These are phyloP conservation scores for Xiphorhynchus erythropygius DNA, from an alignment of 2,797 vertebrate species.

Conservation along the genomic window DNA sequence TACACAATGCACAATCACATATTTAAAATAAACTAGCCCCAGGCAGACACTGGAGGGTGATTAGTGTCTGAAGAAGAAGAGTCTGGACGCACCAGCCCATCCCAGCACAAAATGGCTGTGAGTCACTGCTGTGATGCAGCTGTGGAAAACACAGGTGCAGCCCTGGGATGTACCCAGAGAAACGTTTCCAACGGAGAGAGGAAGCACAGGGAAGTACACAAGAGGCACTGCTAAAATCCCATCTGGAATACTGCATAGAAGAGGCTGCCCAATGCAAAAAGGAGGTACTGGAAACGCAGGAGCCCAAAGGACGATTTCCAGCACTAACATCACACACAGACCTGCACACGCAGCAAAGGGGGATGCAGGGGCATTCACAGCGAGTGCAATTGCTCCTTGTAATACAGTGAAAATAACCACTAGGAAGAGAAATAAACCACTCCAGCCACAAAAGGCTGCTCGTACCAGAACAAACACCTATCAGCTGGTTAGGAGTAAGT, in stretches of 20 bases:
- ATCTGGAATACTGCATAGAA: background rate
- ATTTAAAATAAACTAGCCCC: background rate
- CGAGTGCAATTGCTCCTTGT: background rate
- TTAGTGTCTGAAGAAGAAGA: background rate
- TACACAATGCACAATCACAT: background rate
- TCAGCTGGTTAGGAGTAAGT: background rate
- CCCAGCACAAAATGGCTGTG: background rate
- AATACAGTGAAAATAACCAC: background rate
- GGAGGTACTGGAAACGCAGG: background rate
- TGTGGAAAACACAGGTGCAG: background rate
- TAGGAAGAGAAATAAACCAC: background rate
- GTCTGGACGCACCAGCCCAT: background rate
- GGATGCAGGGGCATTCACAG: background rate
- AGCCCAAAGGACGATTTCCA: background rate
- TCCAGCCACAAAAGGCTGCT: background rate
- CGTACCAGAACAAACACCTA: background rate
- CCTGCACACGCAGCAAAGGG: rapidly evolving
- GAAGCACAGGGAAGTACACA: background rate
- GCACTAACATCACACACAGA: rapidly evolving
- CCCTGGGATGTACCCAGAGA: background rate
- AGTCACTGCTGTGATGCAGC: background rate
- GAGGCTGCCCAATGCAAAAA: background rate
- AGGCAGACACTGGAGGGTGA: background rate
- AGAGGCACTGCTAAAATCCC: background rate
- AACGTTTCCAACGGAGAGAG: background rate